Percentiles rank a stretch among this genome's conserved stretches.
Conservation (phyloP, 2,888 invertebrate species). For the Drosophila prolongata region DNA sequence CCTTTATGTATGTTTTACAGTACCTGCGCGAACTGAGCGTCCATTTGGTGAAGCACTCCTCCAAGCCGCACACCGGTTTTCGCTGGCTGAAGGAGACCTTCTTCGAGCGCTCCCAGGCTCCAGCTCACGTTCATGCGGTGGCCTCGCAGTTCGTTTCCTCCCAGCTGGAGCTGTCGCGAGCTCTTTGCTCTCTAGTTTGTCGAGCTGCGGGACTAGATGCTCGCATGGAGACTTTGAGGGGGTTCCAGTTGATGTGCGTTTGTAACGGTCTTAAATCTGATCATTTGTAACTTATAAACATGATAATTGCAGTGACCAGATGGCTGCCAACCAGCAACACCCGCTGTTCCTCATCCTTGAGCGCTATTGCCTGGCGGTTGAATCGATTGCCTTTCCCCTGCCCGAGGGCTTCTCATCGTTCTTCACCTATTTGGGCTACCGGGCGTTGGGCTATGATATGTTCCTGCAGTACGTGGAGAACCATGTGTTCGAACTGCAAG, state of each 20-base stretch:
- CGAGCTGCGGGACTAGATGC: conserved; percentile 89
- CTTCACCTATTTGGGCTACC: conserved; percentile 93
- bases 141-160: conserved; percentile 93
- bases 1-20: conserved; percentile 83
- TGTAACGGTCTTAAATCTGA: not conserved
- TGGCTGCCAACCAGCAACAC: conserved; percentile 89
- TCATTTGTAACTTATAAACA: not conserved
- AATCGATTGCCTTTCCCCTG: conserved; percentile 92
- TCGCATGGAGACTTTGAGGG: conserved; percentile 89
- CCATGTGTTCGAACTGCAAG: conserved; percentile 93
- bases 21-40: conserved; percentile 94
- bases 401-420: conserved; percentile 95
- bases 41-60: conserved; percentile 89
- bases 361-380: conserved; percentile 91
- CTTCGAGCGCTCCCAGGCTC: conserved; percentile 86
- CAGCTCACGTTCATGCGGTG: conserved; percentile 91
- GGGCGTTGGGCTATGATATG: conserved; percentile 90
- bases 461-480: conserved; percentile 94
- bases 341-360: conserved; percentile 92
- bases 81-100: conserved; percentile 85
- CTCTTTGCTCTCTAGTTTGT: conserved; percentile 90
- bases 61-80: conserved; percentile 84
- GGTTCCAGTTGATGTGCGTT: conserved; percentile 91
- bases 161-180: conserved; percentile 91
- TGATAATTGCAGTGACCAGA: conserved; percentile 88